A percentile compares a stretch with the other conserved stretches of the same genome.
Conservation (phyloP, 2,888 invertebrate genomes). For the Chydorus sphaericus region DNA sequence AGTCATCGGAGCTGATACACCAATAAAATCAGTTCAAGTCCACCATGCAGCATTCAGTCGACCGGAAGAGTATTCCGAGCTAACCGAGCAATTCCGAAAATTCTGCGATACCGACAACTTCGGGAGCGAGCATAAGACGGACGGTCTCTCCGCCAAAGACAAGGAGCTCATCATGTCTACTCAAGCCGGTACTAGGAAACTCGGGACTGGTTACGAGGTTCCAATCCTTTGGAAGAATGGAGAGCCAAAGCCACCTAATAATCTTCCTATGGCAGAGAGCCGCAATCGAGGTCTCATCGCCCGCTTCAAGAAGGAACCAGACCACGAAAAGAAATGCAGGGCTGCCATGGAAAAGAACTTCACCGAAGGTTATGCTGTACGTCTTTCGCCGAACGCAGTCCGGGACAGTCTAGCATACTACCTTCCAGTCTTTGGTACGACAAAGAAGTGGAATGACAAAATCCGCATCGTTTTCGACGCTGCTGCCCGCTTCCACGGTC, state of each 20-base stretch:
- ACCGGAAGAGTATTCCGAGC: background rate
- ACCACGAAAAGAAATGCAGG: background rate
- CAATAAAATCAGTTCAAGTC: background rate
- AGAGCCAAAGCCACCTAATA: constrained; percentile 10
- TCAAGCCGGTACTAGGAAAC: background rate
- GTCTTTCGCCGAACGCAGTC: background rate
- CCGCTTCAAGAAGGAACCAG: constrained; percentile 4
- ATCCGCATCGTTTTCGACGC: constrained; percentile 16
- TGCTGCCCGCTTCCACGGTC: constrained; percentile 14
- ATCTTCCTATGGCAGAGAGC: constrained; percentile 12
- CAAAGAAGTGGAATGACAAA: constrained; percentile 17
- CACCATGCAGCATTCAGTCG: background rate
- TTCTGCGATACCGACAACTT: constrained; percentile 5
- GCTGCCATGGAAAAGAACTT: constrained; percentile 12
- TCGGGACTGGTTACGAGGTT: constrained; percentile 16
- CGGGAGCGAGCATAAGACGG: background rate
- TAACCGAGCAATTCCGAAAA: background rate
- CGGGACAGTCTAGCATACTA: constrained; percentile 8
- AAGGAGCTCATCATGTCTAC: too few species aligned
- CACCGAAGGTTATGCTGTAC: constrained; percentile 15
- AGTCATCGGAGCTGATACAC: background rate
- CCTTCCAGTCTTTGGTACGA: constrained; percentile 17
- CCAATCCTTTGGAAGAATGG: constrained; percentile 17
- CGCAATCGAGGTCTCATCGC: constrained; percentile 13
- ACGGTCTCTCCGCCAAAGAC: background rate